Evolutionary conservation across 2,888 invertebrate genomes (phyloP).

Genomic region (Phragmatobia fuliginosa): DNA sequence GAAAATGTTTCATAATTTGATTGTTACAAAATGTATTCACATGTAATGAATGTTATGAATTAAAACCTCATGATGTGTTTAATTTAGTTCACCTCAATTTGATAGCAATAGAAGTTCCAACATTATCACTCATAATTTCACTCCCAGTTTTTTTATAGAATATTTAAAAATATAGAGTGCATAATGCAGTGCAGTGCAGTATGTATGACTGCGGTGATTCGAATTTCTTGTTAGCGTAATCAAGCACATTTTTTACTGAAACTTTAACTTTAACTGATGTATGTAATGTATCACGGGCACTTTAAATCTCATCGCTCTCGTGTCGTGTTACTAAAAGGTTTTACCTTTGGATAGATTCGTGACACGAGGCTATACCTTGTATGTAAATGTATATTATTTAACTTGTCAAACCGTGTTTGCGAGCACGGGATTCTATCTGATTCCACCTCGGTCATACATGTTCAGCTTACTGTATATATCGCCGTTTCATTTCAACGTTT

Average conservation of each 20-base stretch:
- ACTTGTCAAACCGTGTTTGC: constrained; percentile 27
- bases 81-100: not conserved
- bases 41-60: no score
- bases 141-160: not conserved
- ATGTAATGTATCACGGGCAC: not conserved
- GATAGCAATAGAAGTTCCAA: not conserved
- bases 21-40: no score
- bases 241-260: not conserved
- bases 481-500: not conserved
- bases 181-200: not conserved
- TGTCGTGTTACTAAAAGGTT: constrained; percentile 17
- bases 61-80: not conserved
- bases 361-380: constrained; percentile 17
- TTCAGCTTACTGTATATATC: not conserved
- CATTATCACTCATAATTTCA: not conserved
- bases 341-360: constrained; percentile 48
- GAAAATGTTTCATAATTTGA: not conserved
- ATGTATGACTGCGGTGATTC: not conserved
- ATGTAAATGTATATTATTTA: constrained; percentile 65
- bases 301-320: constrained; percentile 38
- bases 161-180: not conserved
- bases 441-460: constrained; percentile 25
- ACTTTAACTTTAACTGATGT: not conserved
- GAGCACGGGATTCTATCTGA: constrained; percentile 19
- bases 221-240: not conserved